These are phyloP conservation scores for Pseudomyrmex gracilis DNA, from an alignment of 1,140 invertebrate genomes.

Conservation along the genomic window DNA sequence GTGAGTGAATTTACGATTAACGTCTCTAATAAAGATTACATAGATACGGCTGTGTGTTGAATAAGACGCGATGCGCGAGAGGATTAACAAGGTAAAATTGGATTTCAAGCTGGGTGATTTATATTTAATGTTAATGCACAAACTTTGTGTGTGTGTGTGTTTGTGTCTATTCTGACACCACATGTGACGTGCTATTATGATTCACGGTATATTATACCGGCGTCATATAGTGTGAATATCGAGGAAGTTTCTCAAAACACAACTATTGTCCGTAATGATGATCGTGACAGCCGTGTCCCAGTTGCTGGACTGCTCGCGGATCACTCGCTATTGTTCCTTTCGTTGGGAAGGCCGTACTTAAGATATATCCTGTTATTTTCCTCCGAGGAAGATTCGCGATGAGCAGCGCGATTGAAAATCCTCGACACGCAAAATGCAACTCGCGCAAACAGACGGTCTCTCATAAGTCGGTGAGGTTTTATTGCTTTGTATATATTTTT, in stretches of 20 bases:
- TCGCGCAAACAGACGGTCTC: too few species aligned
- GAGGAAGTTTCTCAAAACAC: constrained; percentile 53
- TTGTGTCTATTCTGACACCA: too few species aligned
- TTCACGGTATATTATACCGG: neutral
- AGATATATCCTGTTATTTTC: constrained; percentile 56
- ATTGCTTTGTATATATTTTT: neutral
- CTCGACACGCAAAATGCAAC: neutral
- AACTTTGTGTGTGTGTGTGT: too few species aligned
- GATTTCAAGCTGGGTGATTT: too few species aligned
- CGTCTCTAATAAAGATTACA: neutral
- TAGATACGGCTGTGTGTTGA: neutral
- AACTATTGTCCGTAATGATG: constrained; percentile 41
- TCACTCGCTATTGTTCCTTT: constrained; percentile 50
- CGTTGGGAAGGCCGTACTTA: constrained; percentile 44
- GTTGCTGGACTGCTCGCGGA: constrained; percentile 35
- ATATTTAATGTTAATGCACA: too few species aligned
- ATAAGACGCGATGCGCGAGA: neutral
- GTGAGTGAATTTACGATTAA: neutral
- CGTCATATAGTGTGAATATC: neutral
- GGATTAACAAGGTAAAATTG: neutral
- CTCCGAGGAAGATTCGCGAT: constrained; percentile 30
- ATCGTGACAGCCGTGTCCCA: constrained; percentile 53
- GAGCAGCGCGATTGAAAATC: constrained; percentile 18
- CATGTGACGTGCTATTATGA: too few species aligned
- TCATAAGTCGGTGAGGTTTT: too few species aligned